These are phyloP conservation scores for Erythrocercus mccallii DNA, from an alignment of 2,113 vertebrate genomes.

Conservation along the genomic window DNA sequence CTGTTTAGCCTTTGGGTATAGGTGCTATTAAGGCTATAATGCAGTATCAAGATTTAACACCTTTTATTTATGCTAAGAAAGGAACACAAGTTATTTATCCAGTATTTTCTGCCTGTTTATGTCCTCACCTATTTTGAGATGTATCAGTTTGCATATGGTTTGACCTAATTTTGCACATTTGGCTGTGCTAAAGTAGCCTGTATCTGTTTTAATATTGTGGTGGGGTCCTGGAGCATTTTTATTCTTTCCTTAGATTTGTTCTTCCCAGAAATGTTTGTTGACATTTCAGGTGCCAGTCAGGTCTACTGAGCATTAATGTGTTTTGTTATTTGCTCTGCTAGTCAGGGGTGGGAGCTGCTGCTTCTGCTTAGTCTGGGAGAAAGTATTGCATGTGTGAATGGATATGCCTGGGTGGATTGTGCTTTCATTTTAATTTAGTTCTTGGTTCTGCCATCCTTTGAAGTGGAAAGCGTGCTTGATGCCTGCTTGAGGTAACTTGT, in stretches of 20 bases:
- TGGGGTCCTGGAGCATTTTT: neutral
- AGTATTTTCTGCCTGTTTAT: neutral
- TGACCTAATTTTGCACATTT: neutral
- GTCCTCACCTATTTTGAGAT: neutral
- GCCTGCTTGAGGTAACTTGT: neutral
- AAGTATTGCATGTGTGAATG: neutral
- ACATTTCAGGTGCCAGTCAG: neutral
- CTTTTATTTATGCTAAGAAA: neutral
- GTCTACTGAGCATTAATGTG: neutral
- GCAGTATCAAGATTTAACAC: neutral
- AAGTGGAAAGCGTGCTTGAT: neutral
- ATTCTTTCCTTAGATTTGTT: neutral
- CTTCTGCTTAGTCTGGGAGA: neutral
- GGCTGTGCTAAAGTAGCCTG: neutral
- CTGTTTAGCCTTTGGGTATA: neutral
- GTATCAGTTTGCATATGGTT: neutral
- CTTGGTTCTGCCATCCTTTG: neutral
- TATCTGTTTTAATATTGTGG: neutral
- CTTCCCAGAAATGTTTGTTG: neutral
- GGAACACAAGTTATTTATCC: neutral
- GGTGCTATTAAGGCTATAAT: neutral
- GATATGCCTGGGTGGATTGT: rapidly evolving
- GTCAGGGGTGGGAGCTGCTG: neutral
- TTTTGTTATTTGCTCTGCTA: neutral
- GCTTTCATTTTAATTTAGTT: neutral